Evolutionary conservation across 2,888 invertebrate species (phyloP).

Genomic region (Aelia acuminata): DNA sequence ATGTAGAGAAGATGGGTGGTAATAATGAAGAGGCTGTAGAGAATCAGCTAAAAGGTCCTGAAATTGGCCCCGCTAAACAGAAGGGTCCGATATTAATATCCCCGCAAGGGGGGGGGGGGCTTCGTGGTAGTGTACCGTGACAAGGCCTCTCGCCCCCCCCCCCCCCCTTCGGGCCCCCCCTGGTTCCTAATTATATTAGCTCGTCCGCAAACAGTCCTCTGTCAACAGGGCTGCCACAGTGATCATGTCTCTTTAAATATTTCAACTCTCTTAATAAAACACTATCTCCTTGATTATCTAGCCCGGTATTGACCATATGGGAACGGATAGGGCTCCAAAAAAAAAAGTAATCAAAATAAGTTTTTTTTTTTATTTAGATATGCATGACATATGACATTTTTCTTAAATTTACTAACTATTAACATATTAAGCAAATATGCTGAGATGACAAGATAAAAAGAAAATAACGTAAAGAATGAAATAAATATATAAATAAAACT

Average conservation of each 20-base stretch:
- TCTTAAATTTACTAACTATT: no score
- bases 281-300: neutral
- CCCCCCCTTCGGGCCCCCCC: neutral
- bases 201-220: slow-evolving; percentile 8
- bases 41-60: slow-evolving; percentile 1
- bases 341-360: no score
- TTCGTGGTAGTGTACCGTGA: neutral
- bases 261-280: neutral
- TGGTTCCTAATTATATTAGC: slow-evolving; percentile 2
- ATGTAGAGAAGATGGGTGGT: neutral
- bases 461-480: no score
- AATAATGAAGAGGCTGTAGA: neutral
- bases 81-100: slow-evolving; percentile 19
- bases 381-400: no score
- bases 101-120: neutral
- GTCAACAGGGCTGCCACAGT: neutral
- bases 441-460: no score
- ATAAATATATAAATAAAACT: no score
- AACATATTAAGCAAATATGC: no score
- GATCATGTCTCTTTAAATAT: neutral
- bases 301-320: no score
- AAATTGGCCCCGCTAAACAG: neutral
- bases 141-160: neutral
- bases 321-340: no score
- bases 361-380: no score